phyloP scores from a whole-genome alignment of 2,113 vertebrate genomes.

The Eudorcas thomsonii region DNA sequence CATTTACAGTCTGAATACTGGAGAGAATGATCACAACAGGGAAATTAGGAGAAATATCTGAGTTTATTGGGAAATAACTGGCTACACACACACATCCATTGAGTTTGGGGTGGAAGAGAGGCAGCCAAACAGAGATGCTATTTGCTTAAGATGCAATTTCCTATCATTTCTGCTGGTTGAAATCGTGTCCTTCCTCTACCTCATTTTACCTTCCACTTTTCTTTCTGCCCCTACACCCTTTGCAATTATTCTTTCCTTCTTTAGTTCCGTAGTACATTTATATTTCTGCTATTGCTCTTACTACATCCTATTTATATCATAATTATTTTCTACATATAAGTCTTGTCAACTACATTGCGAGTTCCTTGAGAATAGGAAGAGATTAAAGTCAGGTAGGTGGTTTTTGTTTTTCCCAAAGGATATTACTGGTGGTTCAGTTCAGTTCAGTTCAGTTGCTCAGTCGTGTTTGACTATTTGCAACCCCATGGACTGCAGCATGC shows the following conservation, averaged over 20 bases:
- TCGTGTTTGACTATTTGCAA: rapidly evolving
- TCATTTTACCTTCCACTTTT: not conserved
- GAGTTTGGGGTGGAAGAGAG: not conserved
- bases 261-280: not conserved
- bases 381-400: not conserved
- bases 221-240: not conserved
- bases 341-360: not conserved
- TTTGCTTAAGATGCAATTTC: not conserved
- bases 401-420: not conserved
- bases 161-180: not conserved
- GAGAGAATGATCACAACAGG: not conserved
- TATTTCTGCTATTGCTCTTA: constrained; percentile 3
- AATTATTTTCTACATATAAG: not conserved
- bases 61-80: not conserved
- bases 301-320: not conserved
- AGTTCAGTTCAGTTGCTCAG: not conserved
- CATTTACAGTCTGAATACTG: not conserved
- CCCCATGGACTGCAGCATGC: not conserved
- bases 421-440: not conserved
- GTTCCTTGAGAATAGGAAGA: not conserved
- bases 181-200: not conserved
- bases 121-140: not conserved
- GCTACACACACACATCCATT: not conserved
- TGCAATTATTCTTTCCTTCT: not conserved
- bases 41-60: not conserved